Conservation (phyloP, 2,888 invertebrate genomes). For the Drosophila ezoana region DNA sequence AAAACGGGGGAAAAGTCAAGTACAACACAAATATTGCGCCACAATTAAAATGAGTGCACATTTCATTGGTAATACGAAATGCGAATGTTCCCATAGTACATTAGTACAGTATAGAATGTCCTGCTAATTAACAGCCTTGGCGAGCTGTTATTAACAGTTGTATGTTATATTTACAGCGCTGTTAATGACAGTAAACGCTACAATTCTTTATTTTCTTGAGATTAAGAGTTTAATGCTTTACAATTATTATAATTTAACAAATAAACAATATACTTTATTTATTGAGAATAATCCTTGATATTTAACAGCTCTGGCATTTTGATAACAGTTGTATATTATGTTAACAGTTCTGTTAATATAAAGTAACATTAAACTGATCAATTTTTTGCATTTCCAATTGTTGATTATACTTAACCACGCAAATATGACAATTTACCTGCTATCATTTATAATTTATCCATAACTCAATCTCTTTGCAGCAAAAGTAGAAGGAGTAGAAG, state of each 20-base stretch:
- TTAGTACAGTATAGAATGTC: background rate
- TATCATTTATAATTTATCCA: background rate
- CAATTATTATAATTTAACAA: no score
- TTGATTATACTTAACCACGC: background rate
- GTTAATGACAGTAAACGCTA: no score
- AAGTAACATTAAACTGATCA: background rate
- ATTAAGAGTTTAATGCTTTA: no score
- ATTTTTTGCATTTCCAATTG: background rate
- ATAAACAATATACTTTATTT: no score
- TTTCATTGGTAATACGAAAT: slow-evolving; percentile 13
- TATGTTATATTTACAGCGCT: background rate
- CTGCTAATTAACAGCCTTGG: background rate
- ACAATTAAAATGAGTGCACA: slow-evolving; percentile 16
- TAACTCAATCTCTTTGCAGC: slow-evolving; percentile 14
- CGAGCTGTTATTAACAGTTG: background rate
- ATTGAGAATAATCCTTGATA: no score
- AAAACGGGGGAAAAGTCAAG: slow-evolving; percentile 43
- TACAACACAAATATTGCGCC: slow-evolving; percentile 46
- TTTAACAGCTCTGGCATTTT: no score
- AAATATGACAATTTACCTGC: background rate
- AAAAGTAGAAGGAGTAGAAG: background rate
- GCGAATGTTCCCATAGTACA: slow-evolving; percentile 1
- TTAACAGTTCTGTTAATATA: background rate
- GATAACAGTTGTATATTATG: background rate
- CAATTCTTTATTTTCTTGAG: no score